phyloP scores from a whole-genome alignment of 2,888 invertebrate species.

The Thysanoteuthis rhombus region DNA sequence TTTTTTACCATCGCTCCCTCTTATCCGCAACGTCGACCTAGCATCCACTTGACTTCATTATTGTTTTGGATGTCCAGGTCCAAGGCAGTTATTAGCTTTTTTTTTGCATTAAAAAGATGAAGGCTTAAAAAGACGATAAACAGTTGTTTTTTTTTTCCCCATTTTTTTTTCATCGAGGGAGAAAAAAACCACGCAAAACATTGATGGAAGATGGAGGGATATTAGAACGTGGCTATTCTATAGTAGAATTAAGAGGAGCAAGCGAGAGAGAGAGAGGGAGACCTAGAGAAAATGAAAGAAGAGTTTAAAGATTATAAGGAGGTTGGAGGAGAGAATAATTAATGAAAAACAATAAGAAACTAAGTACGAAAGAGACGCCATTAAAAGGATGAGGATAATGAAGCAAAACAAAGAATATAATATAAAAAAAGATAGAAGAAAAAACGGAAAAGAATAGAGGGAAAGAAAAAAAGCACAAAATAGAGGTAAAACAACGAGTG shows the following conservation, averaged over 20 bases:
- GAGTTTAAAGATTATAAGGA: too few relatives aligned
- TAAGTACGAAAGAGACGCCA: background rate
- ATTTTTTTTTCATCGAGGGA: background rate
- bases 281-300: too few relatives aligned
- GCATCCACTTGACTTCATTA: background rate
- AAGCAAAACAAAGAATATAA: background rate
- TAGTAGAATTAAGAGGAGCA: background rate
- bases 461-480: too few relatives aligned
- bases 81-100: background rate
- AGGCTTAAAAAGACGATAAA: background rate
- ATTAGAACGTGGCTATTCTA: background rate
- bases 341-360: background rate
- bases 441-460: too few relatives aligned
- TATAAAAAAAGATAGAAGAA: background rate
- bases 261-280: background rate
- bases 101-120: background rate
- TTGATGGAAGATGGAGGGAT: background rate
- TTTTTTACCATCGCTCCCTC: fast-evolving
- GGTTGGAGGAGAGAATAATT: background rate
- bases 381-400: background rate
- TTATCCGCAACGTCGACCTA: background rate
- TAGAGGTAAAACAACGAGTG: too few relatives aligned
- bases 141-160: background rate
- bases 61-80: background rate
- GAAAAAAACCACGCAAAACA: background rate